A percentile compares a stretch with the other conserved stretches of the same genome.
phyloP scores from a whole-genome alignment of 2,888 invertebrate genomes.

The Nezara viridula region DNA sequence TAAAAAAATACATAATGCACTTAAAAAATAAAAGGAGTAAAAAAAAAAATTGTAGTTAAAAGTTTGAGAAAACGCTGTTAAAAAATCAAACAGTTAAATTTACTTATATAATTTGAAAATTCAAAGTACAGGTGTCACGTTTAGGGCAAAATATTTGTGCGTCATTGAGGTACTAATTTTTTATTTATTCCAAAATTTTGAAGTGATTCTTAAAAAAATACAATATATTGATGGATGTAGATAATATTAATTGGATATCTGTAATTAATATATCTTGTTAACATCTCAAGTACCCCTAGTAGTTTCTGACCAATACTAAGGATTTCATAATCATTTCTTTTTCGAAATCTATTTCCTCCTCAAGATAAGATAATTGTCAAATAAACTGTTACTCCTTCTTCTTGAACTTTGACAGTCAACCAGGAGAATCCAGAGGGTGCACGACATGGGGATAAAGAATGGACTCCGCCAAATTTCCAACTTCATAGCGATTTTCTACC shows the following conservation, averaged over 20 bases:
- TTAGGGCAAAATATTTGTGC: too few relatives aligned
- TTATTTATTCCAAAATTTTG: neutral
- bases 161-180: neutral
- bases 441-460: constrained; percentile 1
- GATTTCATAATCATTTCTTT: neutral
- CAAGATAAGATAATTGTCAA: constrained; percentile 38
- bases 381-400: neutral
- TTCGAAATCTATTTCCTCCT: neutral
- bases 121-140: too few relatives aligned
- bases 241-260: neutral
- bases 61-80: too few relatives aligned
- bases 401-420: neutral
- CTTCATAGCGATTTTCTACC: neutral
- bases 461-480: neutral
- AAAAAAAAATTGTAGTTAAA: too few relatives aligned
- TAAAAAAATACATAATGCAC: too few relatives aligned
- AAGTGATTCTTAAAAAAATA: neutral
- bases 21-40: too few relatives aligned
- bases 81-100: too few relatives aligned
- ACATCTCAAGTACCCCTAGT: neutral
- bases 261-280: neutral
- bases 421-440: neutral
- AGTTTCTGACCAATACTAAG: neutral
- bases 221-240: neutral
- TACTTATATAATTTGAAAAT: too few relatives aligned